Evolutionary conservation across 64 coral and sea anemone genomes (phyloP).

Genomic region (Acropora yongei): DNA sequence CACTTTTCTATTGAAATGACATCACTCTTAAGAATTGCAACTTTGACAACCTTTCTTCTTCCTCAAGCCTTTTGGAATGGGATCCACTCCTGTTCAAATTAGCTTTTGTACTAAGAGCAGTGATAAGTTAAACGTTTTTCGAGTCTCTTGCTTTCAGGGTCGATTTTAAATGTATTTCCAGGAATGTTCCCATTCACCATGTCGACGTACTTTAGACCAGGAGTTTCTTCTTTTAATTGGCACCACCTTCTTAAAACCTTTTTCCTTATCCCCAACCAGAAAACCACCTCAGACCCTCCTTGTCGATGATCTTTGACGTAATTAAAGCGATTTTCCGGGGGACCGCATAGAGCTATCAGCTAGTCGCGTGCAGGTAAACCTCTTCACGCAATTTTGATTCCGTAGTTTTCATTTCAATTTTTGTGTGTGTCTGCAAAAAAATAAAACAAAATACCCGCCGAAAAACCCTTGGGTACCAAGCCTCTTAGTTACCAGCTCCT

Average conservation of each 20-base stretch:
- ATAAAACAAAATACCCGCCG: too few relatives aligned
- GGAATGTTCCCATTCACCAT: constrained; percentile 23
- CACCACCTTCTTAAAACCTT: not conserved
- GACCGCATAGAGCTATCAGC: not conserved
- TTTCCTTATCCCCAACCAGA: not conserved
- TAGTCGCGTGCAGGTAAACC: not conserved
- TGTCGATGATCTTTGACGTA: not conserved
- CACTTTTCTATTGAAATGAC: constrained; percentile 34
- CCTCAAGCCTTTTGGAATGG: constrained; percentile 2
- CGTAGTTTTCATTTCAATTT: not conserved
- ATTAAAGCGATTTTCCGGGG: not conserved
- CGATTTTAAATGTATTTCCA: constrained; percentile 29
- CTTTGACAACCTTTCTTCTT: not conserved
- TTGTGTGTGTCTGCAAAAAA: not conserved
- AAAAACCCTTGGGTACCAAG: too few relatives aligned
- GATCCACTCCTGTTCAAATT: constrained; percentile 15
- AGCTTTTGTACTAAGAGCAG: constrained; percentile 3
- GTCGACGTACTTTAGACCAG: not conserved
- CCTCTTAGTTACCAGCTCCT: too few relatives aligned
- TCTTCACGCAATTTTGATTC: not conserved
- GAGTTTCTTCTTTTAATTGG: not conserved
- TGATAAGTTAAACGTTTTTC: not conserved
- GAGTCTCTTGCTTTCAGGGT: not conserved
- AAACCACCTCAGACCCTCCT: not conserved
- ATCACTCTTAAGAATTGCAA: constrained; percentile 29